Evolutionary conservation across 2,797 vertebrate genomes (phyloP), one percentile per base, ranked within the genome.

Genomic region (Sardinella longiceps): DNA sequence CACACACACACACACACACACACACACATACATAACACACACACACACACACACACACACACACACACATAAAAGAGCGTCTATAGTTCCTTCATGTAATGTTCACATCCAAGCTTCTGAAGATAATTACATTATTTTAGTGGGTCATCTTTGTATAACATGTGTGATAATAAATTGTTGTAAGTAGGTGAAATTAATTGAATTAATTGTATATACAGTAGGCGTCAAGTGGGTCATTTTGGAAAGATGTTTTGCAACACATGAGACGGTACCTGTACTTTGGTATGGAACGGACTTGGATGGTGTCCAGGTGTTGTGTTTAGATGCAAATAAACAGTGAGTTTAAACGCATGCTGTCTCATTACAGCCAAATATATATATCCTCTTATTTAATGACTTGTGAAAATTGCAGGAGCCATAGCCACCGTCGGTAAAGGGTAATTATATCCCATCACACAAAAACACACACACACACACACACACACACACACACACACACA

Each of bases 31-130:
- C n/a, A n/a, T n/a, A n/a, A n/a, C n/a, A n/a, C n/a, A n/a, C n/a
- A n/a, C 58, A 60, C 25, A 25, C 58, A 60, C 58, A 60, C 58
- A 60, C 63, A 70, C 63, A 70, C 30, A 70, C 63, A 70, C 30
- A 37, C 28, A 37, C 63, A 33, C 5, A 18, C 5, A 18, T 3
- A 63, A 7, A 7, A 28, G 1, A 63, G 58, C 5, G 11, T 25
- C 23, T 11, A 63, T 7, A 9, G 2, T 66, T 33, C 63, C 4
- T 33, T 70, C 14, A 63, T 66, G 28, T 28, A 28, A 28, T 28
- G 58, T 37, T 1, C 9, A 39, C 66, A 18, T 74, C 53, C 33
- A 74, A 39, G 33, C 6, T 33, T 74, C 14, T 33, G 28, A 30
- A 37, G 10, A 66, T n/a, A 33, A 66, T 66, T 28, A 66, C 25